Evolutionary conservation across 2,797 vertebrate species (phyloP).

Genomic region (Tympanoctomys barrerae): DNA sequence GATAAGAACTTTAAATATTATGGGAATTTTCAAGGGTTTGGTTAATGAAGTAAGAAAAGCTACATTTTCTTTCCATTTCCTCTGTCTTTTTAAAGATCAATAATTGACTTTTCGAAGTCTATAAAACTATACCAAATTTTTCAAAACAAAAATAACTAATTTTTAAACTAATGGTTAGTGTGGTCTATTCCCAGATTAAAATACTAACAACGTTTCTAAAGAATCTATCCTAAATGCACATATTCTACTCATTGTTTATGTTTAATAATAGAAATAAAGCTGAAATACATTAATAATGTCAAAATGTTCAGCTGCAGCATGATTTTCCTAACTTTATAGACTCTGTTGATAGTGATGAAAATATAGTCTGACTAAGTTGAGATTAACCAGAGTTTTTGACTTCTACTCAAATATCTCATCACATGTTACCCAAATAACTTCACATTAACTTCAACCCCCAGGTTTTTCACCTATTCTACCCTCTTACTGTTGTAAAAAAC

Average conservation of each 20-base stretch:
- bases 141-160: conserved; percentile 72
- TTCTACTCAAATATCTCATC: conserved; percentile 30
- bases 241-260: conserved; percentile 27
- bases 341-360: background rate
- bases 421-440: background rate
- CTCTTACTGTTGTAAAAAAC: background rate
- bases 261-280: conserved; percentile 45
- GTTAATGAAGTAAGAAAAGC: conserved; percentile 57
- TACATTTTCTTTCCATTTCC: conserved; percentile 53
- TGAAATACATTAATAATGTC: conserved; percentile 22
- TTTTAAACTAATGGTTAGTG: conserved; percentile 63
- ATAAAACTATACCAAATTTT: conserved; percentile 54
- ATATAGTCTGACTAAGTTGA: background rate
- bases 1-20: background rate
- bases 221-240: conserved; percentile 43
- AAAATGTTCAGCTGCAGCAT: background rate
- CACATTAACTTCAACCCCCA: conserved; percentile 37
- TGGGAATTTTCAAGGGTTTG: background rate
- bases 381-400: background rate
- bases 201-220: conserved; percentile 57
- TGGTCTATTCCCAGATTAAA: background rate
- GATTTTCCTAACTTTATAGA: conserved; percentile 3
- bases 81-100: conserved; percentile 43
- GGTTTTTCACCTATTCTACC: background rate
- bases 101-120: conserved; percentile 47